Evolutionary conservation across 2,888 invertebrate genomes (phyloP), one percentile per base, ranked within the genome.

Genomic region (Eutolmus rufibarbis): DNA sequence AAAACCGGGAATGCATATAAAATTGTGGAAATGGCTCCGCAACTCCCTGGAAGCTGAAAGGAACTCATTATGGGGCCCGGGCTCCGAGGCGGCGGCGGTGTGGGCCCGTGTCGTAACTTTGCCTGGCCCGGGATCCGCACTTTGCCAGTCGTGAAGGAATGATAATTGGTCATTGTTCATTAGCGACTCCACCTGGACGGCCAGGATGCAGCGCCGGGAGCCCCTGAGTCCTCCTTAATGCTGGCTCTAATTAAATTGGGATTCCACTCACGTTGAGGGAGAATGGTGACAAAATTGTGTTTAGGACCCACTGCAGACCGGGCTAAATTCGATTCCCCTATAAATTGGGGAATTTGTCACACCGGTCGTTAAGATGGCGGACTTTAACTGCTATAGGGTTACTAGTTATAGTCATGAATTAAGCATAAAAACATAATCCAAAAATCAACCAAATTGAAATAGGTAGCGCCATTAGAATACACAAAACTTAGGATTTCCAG

Each of bases 261-360:
- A 78, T 78, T 78, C 78, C 40, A 23, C 19, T 43, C 78, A 78
- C 43, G 78, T 23, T 40, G 2, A 12, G 12, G 43, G 19, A 78
- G 43, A 78, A 77, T n/a, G 23, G 78, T 37, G 78, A 78, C 78
- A 40, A 78, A 78, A 78, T 78, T 78, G n/a, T 19, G 19, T 78
- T 66, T 66, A 8, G 12, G 66, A 9, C 66, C 66, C 19, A 12
- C 66, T 66, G 66, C 12, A 23, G 9, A 9, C 66, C 66, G 9
- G 23, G 28, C 66, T 28, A 28, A 66, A 66, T 66, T 66, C 23
- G 12, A 66, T 23, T 66, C 66, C 28, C 66, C 66, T 23, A 66
- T 66, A 66, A 66, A 12, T 66, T 23, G 12, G 28, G 66, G 4
- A 66, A 66, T 66, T 66, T 66, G 28, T 66, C 66, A 23, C 23